Percentiles rank a stretch among this genome's conserved stretches.
These are phyloP conservation scores for Pseudomyrmex flavicornis DNA, from an alignment of 1,140 invertebrate genomes.

Conservation along the genomic window DNA sequence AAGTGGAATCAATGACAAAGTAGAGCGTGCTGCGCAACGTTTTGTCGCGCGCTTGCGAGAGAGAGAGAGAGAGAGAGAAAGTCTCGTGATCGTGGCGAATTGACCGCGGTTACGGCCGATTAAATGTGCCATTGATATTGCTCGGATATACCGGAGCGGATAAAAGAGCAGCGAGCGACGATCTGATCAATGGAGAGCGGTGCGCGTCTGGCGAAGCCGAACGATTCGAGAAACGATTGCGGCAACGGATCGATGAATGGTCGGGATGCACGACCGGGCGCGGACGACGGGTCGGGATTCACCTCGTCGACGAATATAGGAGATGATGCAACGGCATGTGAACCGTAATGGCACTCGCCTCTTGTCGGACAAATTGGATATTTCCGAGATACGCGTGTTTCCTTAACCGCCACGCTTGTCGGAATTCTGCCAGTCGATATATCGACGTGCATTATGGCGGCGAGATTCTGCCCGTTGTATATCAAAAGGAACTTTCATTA, in stretches of 20 bases:
- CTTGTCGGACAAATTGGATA: slow-evolving; percentile 25
- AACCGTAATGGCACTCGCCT: slow-evolving; percentile 10
- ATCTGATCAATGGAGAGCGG: slow-evolving; percentile 32
- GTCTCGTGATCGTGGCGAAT: too few relatives aligned
- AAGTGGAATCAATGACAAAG: slow-evolving; percentile 54
- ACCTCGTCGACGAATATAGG: not conserved
- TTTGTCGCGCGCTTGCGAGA: slow-evolving; percentile 2
- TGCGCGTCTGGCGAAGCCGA: not conserved
- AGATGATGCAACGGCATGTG: slow-evolving; percentile 9
- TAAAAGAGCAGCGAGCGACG: not conserved
- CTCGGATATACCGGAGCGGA: not conserved
- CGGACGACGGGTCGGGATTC: slow-evolving; percentile 1
- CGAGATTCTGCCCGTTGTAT: not conserved
- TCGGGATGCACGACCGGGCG: not conserved
- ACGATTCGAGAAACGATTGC: slow-evolving; percentile 15
- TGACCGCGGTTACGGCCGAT: not conserved
- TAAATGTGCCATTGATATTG: not conserved
- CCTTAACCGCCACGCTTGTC: slow-evolving; percentile 1
- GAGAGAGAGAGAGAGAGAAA: too few relatives aligned
- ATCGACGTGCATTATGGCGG: not conserved
- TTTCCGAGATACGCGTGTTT: slow-evolving; percentile 28
- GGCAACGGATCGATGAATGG: slow-evolving; percentile 23
- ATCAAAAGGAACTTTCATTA: not conserved
- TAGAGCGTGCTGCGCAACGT: slow-evolving; percentile 15
- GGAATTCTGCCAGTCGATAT: not conserved